Percentiles rank a stretch among this genome's conserved stretches.
These are phyloP conservation scores for Premnoplex brunnescens DNA, from an alignment of 2,797 vertebrate species.

Conservation along the genomic window DNA sequence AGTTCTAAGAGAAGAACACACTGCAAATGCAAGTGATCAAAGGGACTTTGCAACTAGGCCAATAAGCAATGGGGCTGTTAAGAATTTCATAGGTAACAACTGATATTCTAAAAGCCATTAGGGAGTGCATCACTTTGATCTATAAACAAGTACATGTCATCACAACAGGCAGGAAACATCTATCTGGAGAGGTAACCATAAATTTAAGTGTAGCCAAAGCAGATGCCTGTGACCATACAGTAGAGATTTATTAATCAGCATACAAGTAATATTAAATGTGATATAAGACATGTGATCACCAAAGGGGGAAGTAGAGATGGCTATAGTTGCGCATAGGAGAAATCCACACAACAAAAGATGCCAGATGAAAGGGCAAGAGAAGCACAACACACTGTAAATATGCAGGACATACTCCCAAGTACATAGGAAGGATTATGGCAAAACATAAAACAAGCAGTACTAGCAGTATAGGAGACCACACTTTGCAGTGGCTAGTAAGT, in stretches of 20 bases:
- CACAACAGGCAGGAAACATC: not conserved
- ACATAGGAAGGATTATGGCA: not conserved
- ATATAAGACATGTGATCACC: not conserved
- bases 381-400: not conserved
- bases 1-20: not conserved
- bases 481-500: not conserved
- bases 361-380: not conserved
- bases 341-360: not conserved
- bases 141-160: not conserved
- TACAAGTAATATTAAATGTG: not conserved
- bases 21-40: conserved; percentile 35
- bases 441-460: not conserved
- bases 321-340: not conserved
- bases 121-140: conserved; percentile 24
- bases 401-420: not conserved
- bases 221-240: not conserved
- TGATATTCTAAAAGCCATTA: not conserved
- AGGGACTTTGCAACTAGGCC: conserved; percentile 14
- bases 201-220: not conserved
- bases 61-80: not conserved
- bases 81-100: conserved; percentile 21
- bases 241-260: not conserved
- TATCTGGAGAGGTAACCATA: not conserved
- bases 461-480: not conserved
- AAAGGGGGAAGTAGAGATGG: not conserved